These are phyloP conservation scores for Crotalus horridus DNA, from an alignment of 2,113 vertebrate genomes.

Conservation along the genomic window DNA sequence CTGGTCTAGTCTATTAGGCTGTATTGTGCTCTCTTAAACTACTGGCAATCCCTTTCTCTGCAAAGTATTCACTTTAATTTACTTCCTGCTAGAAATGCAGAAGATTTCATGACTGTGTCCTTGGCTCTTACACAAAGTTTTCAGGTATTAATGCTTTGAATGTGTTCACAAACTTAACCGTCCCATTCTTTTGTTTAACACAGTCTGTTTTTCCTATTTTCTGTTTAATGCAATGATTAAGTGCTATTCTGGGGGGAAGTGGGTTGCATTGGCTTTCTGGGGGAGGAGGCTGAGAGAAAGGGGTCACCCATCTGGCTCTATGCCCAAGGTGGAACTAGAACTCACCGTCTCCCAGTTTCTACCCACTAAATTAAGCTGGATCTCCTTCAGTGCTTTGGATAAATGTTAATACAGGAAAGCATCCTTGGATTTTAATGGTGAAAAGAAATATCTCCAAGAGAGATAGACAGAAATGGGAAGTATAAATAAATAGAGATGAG, in stretches of 20 bases:
- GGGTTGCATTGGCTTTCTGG: not conserved
- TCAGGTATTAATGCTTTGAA: not conserved
- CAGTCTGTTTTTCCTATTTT: not conserved
- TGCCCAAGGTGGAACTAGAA: not conserved
- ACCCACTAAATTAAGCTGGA: no score
- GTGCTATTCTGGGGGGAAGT: not conserved
- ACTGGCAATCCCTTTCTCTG: not conserved
- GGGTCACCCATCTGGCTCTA: not conserved
- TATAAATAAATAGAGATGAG: no score
- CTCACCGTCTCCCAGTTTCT: no score
- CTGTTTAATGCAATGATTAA: not conserved
- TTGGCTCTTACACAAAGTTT: not conserved
- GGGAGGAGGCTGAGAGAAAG: not conserved
- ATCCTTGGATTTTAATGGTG: no score
- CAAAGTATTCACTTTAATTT: not conserved
- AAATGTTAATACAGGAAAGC: no score
- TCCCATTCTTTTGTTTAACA: no score
- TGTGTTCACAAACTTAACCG: not conserved
- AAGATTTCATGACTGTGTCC: not conserved
- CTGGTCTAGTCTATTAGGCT: not conserved
- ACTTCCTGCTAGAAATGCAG: not conserved
- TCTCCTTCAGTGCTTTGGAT: no score
- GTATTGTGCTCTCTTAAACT: not conserved
- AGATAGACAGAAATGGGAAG: no score
- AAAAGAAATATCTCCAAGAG: no score